Evolutionary conservation across 2,888 invertebrate genomes (phyloP).

Genomic region (Amphipoea oculea): DNA sequence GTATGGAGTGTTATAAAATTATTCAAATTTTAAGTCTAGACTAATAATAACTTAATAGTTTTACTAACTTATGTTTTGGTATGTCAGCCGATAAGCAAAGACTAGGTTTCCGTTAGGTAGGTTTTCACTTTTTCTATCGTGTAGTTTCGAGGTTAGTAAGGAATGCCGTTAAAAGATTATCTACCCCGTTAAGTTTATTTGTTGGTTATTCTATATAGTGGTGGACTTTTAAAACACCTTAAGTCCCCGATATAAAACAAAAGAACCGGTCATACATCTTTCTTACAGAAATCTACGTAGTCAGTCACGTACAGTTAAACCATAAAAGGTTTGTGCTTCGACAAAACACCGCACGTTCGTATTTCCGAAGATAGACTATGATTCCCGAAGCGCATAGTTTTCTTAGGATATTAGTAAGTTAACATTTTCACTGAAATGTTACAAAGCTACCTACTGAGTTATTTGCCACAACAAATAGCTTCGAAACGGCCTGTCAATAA

Average conservation of each 20-base stretch:
- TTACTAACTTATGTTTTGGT: background rate
- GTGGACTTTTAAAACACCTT: background rate
- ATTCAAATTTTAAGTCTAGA: constrained; percentile 29
- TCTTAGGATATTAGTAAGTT: background rate
- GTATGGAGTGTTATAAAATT: background rate
- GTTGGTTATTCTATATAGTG: background rate
- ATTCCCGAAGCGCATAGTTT: background rate
- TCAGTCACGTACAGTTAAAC: background rate
- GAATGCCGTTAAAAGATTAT: background rate
- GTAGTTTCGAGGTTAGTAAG: background rate
- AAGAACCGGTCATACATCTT: background rate
- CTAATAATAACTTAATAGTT: constrained; percentile 8
- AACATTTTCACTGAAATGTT: background rate
- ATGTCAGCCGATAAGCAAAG: background rate
- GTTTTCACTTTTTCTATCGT: background rate
- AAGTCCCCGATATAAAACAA: background rate
- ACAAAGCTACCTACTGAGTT: background rate
- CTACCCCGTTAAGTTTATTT: background rate
- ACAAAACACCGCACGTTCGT: background rate
- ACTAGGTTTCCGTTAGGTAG: background rate
- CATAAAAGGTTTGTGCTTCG: background rate
- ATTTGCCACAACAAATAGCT: background rate
- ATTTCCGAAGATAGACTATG: background rate
- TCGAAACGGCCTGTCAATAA: background rate
- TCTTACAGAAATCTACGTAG: background rate